A percentile compares a stretch with the other conserved stretches of the same genome.
These are phyloP conservation scores for Colaptes auratus DNA, from an alignment of 2,113 vertebrate genomes.

Conservation along the genomic window DNA sequence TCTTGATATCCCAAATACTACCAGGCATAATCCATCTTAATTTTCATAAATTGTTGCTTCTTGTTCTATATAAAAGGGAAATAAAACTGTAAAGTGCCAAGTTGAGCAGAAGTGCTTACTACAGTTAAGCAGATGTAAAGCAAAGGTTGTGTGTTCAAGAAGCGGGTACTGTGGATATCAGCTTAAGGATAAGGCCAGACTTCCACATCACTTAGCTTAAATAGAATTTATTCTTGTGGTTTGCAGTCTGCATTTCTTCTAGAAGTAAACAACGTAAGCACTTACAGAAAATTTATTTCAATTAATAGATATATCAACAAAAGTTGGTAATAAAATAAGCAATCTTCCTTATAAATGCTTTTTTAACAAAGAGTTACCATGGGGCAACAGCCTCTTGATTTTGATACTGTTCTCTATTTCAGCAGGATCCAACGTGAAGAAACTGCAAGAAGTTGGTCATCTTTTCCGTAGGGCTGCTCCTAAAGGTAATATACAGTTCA, in stretches of 20 bases:
- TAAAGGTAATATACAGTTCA: slow-evolving; percentile 87
- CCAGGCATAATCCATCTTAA: slow-evolving; percentile 26
- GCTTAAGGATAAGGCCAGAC: background rate
- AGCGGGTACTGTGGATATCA: background rate
- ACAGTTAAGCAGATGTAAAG: slow-evolving; percentile 45
- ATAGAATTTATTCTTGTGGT: slow-evolving; percentile 9
- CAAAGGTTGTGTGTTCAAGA: background rate
- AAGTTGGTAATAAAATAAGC: slow-evolving; percentile 67
- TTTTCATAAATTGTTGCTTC: slow-evolving; percentile 8
- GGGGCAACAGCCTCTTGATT: slow-evolving; percentile 41
- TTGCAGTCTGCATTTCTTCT: slow-evolving; percentile 37
- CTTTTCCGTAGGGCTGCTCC: slow-evolving; percentile 73
- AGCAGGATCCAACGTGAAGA: slow-evolving; percentile 49
- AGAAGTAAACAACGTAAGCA: slow-evolving; percentile 50
- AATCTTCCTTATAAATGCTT: slow-evolving; percentile 74
- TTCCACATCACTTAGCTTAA: background rate
- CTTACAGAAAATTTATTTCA: slow-evolving; percentile 67
- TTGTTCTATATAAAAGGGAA: slow-evolving; percentile 26
- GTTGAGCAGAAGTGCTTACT: slow-evolving; percentile 7
- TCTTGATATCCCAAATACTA: slow-evolving; percentile 8
- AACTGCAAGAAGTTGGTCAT: slow-evolving; percentile 64
- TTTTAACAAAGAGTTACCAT: slow-evolving; percentile 69
- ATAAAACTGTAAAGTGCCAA: slow-evolving; percentile 34
- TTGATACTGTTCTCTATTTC: slow-evolving; percentile 64
- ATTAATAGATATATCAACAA: slow-evolving; percentile 66